Evolutionary conservation across 2,888 invertebrate species (phyloP), one percentile per base, ranked within the genome.

Genomic region (Coecobrya sp.): DNA sequence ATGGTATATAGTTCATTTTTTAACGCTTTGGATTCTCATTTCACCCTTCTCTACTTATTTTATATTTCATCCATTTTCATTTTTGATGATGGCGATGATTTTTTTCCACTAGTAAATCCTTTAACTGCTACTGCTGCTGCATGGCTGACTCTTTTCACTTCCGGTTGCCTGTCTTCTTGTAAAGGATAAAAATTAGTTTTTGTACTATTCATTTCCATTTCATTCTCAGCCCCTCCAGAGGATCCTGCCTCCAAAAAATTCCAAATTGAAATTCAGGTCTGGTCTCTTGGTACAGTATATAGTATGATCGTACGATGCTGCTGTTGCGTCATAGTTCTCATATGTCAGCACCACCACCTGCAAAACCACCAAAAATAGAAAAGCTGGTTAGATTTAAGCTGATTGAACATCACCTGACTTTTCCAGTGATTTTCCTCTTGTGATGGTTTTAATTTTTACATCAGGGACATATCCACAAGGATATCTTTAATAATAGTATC

Each of bases 141-240:
- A 45, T 45, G 11, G 2, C 10, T 19, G 16, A 19, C 27, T n/a
- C 25, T 25, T 70, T 70, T 70, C 36, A 42, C 19, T 36, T 36
- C 36, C 36, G 0, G 16, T 68, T 16, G 16, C 36, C 11, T 19
- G 36, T 16, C 8, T 70, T 70, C 22, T 70, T 70, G n/a, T n/a
- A 70, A 76, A 45, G 73, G 42, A 13, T 36, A 36, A 27, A 22
- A 65, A 65, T 65, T 65, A 25, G 27, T 65, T 42, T 73, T 76
- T 76, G 73, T 76, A 76, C 73, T 76, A 76, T 76, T 45, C 22
- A 76, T 76, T 76, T 1, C 45, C 45, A 19, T 76, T 73, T 36
- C 42, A 42, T 68, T 30, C 68, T n/a, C 70, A 70, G 70, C 5
- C 19, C n/a, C 70, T 55, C n/a, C 4, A 55, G 3, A 30, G 68